phyloP scores from a whole-genome alignment of 2,888 invertebrate species.

The Ectropis crepuscularia region DNA sequence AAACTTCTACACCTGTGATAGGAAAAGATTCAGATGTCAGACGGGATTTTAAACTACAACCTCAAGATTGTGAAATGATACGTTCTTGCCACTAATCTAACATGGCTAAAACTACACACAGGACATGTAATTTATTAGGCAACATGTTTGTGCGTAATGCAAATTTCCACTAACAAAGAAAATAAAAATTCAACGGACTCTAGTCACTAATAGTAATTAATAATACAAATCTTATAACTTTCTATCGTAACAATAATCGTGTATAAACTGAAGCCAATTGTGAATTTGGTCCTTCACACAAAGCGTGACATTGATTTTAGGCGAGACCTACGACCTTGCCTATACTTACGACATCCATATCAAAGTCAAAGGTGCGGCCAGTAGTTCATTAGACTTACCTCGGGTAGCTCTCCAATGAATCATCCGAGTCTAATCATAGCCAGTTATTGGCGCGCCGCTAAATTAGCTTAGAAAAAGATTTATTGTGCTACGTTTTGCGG shows the following conservation, averaged over 20 bases:
- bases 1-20: no score
- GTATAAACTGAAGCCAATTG: background rate
- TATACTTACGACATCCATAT: slow-evolving; percentile 6
- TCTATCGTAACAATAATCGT: background rate
- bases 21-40: no score
- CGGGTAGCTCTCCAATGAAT: slow-evolving; percentile 24
- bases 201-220: no score
- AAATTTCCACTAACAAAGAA: no score
- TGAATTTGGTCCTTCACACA: slow-evolving; percentile 1
- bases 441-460: slow-evolving; percentile 20
- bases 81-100: no score
- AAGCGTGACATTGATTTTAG: slow-evolving; percentile 11
- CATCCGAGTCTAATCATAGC: slow-evolving; percentile 32
- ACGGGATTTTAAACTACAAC: no score
- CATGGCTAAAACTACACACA: no score
- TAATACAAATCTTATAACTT: no score
- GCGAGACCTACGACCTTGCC: slow-evolving; percentile 16
- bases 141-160: no score
- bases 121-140: no score
- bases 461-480: slow-evolving; percentile 15
- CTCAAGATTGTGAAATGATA: no score
- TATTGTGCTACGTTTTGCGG: slow-evolving; percentile 1
- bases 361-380: slow-evolving; percentile 24
- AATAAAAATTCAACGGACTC: no score
- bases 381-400: slow-evolving; percentile 22